Base-by-base conservation (phyloP, 2,888 invertebrate genomes). In the Orthosia gracilis region DNA sequence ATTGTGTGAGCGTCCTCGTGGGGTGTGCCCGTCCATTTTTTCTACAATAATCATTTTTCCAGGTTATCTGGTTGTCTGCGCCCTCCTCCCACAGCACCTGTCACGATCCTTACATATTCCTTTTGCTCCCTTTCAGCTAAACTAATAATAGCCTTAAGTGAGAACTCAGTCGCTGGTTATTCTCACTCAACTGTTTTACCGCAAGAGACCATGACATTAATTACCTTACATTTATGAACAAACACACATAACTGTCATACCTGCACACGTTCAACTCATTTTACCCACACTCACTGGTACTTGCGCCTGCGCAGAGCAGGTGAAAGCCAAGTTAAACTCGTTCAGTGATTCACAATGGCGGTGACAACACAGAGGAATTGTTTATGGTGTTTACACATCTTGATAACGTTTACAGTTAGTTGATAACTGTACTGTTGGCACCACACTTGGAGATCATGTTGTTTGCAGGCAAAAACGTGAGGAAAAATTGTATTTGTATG, bases 361-460 rank as follows among this genome's bases (percentile, higher is more conserved):
- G 40, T 54, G 50, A 68, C 68, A 58, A 62, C 26, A 55, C 55
- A 23, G 23, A 45, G 31, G 45, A 68, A 58, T 49, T 69, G 62
- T 80, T 64, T 70, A 64, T 78, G 62, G 54, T 82, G 50, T 21
- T 55, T 66, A 59, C 78, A 71, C 70, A 64, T 73, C 64, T 55
- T 65, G 61, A 77, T 73, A 55, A 23, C 21, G 3, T 61, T 50
- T 59, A 73, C 77, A 61, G 80, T 77, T 79, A 65, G 49, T 9
- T 31, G 49, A 11, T 59, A 78, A 72, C 59, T 50, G 73, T 59
- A 50, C 23, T 49, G 40, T 40, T 40, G 26, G 45, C 9, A 45
- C 18, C 47, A 23, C 26, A 18, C 12, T 18, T 2, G 26, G 13
- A 26, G 40, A 62, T 50, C 49, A 40, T 40, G 40, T 40, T n/a